Evolutionary conservation across 2,888 invertebrate genomes (phyloP), one percentile per base, ranked within the genome.

Genomic region (Eurois occulta): DNA sequence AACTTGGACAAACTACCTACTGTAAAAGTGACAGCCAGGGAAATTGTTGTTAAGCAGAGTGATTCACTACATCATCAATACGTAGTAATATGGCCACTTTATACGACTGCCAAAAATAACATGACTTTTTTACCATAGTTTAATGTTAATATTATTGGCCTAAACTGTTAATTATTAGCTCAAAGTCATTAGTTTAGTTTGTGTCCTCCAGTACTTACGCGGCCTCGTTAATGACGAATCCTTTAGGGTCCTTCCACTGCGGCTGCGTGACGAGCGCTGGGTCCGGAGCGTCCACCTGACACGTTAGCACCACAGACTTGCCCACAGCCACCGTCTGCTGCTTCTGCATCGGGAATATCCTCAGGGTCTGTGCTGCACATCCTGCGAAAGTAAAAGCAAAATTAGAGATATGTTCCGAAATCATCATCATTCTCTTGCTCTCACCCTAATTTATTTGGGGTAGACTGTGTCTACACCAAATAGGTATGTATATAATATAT

Each of bases 201-300:
- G 38, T 16, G 4, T 58, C 13, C 5, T 38, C 2, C 11, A 11
- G 6, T 87, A 97, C 97, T 97, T 94, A 98, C 98, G 97, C 96
- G 87, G 97, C 97, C 86, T 97, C 97, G 87, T 98, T 97, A 90
- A 98, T 98, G 78, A 97, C 97, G 84, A 97, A 97, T 90, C 98
- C 97, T 83, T 97, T 96, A 67, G 98, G 98, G 93, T 98, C 98
- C 86, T 97, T 97, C 99, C 99, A 99, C 91, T 98, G 97, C 66
- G 98, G 97, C 90, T 98, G 97, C 48, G 97, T 97, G 75, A 98
- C 97, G 60, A 98, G 96, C 13, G 96, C 95, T 4, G 97, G 97
- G 89, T 98, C 97, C 0, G 97, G 97, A 2, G 98, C 98, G 72
- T 97, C 97, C 8, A 98, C 98, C 88, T 97, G 97, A 93, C 99